Evolutionary conservation across 2,797 vertebrate species (phyloP), one percentile per base, ranked within the genome.

Genomic region (Argya squamiceps): DNA sequence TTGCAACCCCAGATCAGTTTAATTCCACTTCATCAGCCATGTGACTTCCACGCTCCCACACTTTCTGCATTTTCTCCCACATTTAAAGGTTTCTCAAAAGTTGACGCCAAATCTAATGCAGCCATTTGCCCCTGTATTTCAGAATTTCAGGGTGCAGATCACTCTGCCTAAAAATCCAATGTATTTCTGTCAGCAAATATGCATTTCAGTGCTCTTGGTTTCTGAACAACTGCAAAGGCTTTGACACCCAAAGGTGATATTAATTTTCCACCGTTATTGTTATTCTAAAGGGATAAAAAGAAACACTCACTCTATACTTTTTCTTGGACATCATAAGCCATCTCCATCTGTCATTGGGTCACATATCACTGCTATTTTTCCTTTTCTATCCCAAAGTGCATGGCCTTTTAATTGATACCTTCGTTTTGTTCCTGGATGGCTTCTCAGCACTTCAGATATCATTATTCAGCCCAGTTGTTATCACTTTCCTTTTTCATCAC

Each of bases 401-500:
- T n/a, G 52, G 30, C 37, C 47, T 79, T 92, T 82, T 93, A 92
- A 93, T 77, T 77, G 68, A 39, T 83, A 41, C 50, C 56, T 70
- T 59, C 19, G 3, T 21, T 63, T 47, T 78, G 81, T 67, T 83
- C 43, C 62, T 55, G 27, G 30, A 17, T 47, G 67, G 17, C 44
- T 91, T 84, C 68, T 89, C 75, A 79, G 13, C 60, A 39, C 39
- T 83, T 92, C 75, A 79, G 71, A 68, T 87, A 73, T 41, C 67
- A 84, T 75, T 88, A 83, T 88, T 83, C 75, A 70, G 24, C 41
- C 78, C 70, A 3, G 39, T 63, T 92, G 55, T 65, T 93, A 67
- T 67, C 91, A 56, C 36, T 91, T 80, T 80, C 41, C 44, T 44
- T 70, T 84, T 73, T 21, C 63, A 89, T 74, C 67, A 32, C 41